Percentiles rank a stretch among this genome's conserved stretches.
Conservation (phyloP, 2,113 vertebrate genomes). For the Pycnonotus jocosus region DNA sequence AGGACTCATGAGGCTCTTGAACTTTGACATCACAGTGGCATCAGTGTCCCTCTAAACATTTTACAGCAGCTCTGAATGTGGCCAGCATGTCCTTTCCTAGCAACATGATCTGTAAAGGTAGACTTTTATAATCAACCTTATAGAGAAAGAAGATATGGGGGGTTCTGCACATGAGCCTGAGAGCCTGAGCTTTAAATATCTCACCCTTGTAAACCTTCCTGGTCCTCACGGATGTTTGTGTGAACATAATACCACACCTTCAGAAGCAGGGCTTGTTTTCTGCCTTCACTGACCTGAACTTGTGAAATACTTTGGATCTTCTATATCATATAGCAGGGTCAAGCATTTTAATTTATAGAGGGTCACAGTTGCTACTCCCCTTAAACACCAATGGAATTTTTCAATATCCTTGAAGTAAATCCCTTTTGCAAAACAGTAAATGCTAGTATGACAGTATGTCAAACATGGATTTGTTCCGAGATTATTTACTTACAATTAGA, state of each 20-base stretch:
- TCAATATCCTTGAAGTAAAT: constrained; percentile 73
- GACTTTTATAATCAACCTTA: background rate
- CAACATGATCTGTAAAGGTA: background rate
- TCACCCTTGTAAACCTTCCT: background rate
- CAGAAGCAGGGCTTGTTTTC: constrained; percentile 4
- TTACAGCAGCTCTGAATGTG: background rate
- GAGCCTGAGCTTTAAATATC: background rate
- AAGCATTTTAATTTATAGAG: constrained; percentile 66
- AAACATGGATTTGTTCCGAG: constrained; percentile 62
- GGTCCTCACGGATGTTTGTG: background rate
- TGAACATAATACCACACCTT: background rate
- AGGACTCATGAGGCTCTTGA: background rate
- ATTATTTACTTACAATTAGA: constrained; percentile 75
- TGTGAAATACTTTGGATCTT: constrained; percentile 4
- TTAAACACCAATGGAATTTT: constrained; percentile 73
- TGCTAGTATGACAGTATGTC: constrained; percentile 67
- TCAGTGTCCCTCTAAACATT: background rate
- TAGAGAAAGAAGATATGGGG: background rate
- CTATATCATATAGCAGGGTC: constrained; percentile 24
- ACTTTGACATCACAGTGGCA: background rate
- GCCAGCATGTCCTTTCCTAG: background rate
- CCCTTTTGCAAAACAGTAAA: constrained; percentile 67
- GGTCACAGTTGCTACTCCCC: constrained; percentile 60
- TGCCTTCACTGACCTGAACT: constrained; percentile 2
- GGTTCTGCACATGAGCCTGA: background rate